Percentiles rank a stretch among this genome's conserved stretches.
phyloP scores from a whole-genome alignment of 1,140 invertebrate genomes.

The Tribolium madens region DNA sequence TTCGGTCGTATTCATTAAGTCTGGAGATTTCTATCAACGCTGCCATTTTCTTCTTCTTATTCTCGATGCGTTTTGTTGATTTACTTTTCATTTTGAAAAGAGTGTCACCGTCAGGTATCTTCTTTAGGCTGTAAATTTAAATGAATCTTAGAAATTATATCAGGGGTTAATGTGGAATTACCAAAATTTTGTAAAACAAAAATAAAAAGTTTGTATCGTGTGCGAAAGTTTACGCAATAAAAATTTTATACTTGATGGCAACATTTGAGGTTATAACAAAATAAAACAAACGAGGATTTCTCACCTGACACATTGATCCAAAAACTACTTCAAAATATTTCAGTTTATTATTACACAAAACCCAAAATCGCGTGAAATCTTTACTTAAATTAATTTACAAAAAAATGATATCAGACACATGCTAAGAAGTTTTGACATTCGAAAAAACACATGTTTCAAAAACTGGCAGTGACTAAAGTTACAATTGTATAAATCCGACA shows the following conservation, averaged over 20 bases:
- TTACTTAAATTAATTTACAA: background rate
- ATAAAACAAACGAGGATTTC: slow-evolving; percentile 19
- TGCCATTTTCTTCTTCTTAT: slow-evolving; percentile 74
- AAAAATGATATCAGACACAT: background rate
- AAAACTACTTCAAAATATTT: background rate
- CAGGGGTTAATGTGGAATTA: background rate
- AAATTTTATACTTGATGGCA: slow-evolving; percentile 18
- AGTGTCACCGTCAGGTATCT: background rate
- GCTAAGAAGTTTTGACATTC: background rate
- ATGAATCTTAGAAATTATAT: background rate
- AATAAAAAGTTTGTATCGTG: slow-evolving; percentile 17
- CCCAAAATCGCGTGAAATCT: background rate
- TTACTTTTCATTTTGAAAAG: slow-evolving; percentile 23
- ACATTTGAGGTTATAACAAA: slow-evolving; percentile 23
- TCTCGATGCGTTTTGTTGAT: slow-evolving; percentile 67
- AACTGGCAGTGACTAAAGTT: background rate
- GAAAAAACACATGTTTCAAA: background rate
- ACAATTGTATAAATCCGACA: no score
- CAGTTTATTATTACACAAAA: background rate
- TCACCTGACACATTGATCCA: slow-evolving; percentile 25
- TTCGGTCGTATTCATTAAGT: slow-evolving; percentile 72
- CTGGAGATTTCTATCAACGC: slow-evolving; percentile 73
- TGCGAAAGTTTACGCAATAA: slow-evolving; percentile 7
- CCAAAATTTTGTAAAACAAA: slow-evolving; percentile 25
- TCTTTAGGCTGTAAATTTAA: background rate